Evolutionary conservation across 2,797 vertebrate species (phyloP), one percentile per base, ranked within the genome.

Genomic region (Squalus acanthias): DNA sequence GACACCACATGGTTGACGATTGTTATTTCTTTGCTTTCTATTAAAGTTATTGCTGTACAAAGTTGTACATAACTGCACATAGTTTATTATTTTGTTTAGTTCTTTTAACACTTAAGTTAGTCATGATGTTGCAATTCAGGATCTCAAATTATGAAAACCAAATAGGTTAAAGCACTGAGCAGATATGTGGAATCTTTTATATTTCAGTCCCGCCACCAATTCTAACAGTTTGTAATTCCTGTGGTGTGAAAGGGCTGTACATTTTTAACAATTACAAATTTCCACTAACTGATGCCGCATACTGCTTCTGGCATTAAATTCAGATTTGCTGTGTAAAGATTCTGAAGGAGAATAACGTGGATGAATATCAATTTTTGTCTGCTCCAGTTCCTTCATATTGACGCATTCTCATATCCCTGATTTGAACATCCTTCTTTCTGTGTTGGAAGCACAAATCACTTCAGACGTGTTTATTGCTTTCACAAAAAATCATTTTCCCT

Each of bases 61-160:
- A 95, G 46, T 95, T 95, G 94, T 95, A 95, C 94, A 95, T 72
- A 95, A 17, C 29, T 65, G 89, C 70, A 53, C 26, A 74, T 95
- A 57, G 94, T 95, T 95, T 74, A 74, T 95, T 95, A 74, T 95
- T 95, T 74, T 60, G 94, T 70, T 74, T 95, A 46, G 87, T 88
- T 63, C 74, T 89, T 95, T 74, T 74, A 95, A 95, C 39, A 57
- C 53, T 76, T 53, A 29, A 53, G 26, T 74, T 95, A 53, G 94
- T 95, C 70, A 94, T 94, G 17, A 50, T 95, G 92, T 46, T 57
- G 39, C 39, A 74, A 95, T 74, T 57, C 70, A 95, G 50, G 39
- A 74, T 95, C 26, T 57, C 94, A 95, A 76, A 74, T 74, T 67
- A 74, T 50, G 69, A 33, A 95, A 95, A 95, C 67, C 93, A 72